Evolutionary conservation across 2,797 vertebrate species (phyloP), one percentile per base, ranked within the genome.

Genomic region (Coilia nasus): DNA sequence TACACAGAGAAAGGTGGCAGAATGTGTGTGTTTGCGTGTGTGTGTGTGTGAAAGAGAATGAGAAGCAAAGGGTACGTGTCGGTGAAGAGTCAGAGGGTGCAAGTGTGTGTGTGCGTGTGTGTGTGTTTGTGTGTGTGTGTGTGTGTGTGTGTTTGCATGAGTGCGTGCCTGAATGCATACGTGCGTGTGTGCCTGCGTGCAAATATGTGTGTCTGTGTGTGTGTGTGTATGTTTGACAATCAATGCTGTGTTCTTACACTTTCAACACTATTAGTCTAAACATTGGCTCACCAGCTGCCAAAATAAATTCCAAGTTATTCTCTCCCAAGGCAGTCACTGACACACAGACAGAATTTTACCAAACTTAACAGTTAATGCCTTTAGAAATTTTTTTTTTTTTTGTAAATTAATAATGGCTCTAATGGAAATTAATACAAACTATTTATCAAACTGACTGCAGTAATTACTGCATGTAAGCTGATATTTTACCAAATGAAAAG

Each of bases 401-500:
- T 78, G 71, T 44, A 31, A 78, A 41, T 21, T 31, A 35, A 44
- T 78, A 78, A 78, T 78, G 35, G 71, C 21, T 17, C 71, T 78
- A 44, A 78, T 78, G 35, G 31, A 78, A 78, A 78, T 78, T 7
- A 78, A 41, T 35, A 75, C 28, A 75, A 11, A 75, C 28, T 6
- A 75, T 75, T 75, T 14, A 75, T 44, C 71, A 78, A 21, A 41
- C 71, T 19, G 35, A 41, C 35, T 21, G 35, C 17, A 78, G 41
- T 44, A 78, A 78, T 78, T 78, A 78, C n/a, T n/a, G n/a, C 71
- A 78, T 78, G 71, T 78, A 23, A 23, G 60, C 60, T 28, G n/a
- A 23, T 64, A 25, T n/a, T 78, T 2, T 78, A 7, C 71, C 9
- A 89, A 87, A 54, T 84, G 80, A 89, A 88, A 28, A 25, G 81